Percentiles rank a stretch among this genome's conserved stretches.
These are phyloP conservation scores for Euproctis similis DNA, from an alignment of 2,888 invertebrate species.

Conservation along the genomic window DNA sequence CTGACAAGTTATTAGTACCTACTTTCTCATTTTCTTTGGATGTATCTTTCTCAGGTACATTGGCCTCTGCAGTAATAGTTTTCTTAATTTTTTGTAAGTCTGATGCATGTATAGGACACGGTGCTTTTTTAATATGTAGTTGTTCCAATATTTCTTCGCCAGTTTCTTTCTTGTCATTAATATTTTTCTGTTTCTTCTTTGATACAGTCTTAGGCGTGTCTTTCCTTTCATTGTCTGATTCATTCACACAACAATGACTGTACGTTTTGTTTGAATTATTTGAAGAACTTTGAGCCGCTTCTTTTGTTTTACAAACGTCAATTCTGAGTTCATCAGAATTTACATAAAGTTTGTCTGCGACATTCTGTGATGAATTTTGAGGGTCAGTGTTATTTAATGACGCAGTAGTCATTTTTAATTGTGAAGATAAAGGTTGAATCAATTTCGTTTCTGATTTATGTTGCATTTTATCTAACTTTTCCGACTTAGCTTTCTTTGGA, in stretches of 20 bases:
- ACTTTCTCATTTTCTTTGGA: neutral
- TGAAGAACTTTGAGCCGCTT: no score
- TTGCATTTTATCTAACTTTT: slow-evolving; percentile 12
- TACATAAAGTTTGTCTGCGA: no score
- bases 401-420: slow-evolving; percentile 5
- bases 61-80: no score
- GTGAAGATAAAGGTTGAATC: slow-evolving; percentile 6
- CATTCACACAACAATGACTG: no score
- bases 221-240: no score
- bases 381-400: neutral
- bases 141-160: no score
- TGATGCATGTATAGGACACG: slow-evolving; percentile 1
- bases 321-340: no score
- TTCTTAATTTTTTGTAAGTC: neutral
- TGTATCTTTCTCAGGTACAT: neutral
- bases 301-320: no score
- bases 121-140: neutral
- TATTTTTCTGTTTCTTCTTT: no score
- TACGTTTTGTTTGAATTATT: no score
- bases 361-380: neutral
- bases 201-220: no score
- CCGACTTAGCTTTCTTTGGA: slow-evolving; percentile 21
- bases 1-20: neutral
- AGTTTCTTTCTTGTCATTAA: no score
- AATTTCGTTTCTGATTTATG: slow-evolving; percentile 4